Conservation (phyloP, 2,113 vertebrate species). For the Tamias sibiricus region DNA sequence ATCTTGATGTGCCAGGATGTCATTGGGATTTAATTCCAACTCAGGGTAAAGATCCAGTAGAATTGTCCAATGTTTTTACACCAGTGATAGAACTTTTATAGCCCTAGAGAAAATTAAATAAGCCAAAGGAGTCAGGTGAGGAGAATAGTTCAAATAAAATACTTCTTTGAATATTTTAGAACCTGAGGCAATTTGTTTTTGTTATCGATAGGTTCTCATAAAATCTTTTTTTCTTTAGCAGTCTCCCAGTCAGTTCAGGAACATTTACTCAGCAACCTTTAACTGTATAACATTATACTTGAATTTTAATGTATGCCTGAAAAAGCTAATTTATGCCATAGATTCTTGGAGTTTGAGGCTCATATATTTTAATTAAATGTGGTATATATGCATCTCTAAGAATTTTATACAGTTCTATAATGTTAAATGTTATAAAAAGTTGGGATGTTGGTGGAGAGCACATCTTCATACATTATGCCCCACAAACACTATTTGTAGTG, state of each 20-base stretch:
- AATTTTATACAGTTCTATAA: neutral
- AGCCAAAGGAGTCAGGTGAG: neutral
- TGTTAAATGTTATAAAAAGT: neutral
- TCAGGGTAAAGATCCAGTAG: neutral
- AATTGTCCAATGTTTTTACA: neutral
- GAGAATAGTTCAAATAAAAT: neutral
- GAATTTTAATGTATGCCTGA: neutral
- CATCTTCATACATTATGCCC: neutral
- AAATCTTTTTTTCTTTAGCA: neutral
- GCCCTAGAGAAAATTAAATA: neutral
- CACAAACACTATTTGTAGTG: neutral
- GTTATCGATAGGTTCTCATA: neutral
- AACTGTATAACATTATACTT: neutral
- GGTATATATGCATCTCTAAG: neutral
- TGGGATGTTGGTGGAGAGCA: neutral
- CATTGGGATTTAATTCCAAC: neutral
- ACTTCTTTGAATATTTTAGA: neutral
- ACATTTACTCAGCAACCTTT: neutral
- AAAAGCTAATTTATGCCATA: neutral
- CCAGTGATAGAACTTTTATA: neutral
- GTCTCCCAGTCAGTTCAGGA: neutral
- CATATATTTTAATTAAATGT: conserved; percentile 21
- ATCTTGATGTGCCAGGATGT: neutral
- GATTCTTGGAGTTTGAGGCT: neutral
- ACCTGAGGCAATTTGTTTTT: conserved; percentile 24